Evolutionary conservation across 2,113 vertebrate genomes (phyloP), one percentile per base, ranked within the genome.

Genomic region (Isichthys henryi): DNA sequence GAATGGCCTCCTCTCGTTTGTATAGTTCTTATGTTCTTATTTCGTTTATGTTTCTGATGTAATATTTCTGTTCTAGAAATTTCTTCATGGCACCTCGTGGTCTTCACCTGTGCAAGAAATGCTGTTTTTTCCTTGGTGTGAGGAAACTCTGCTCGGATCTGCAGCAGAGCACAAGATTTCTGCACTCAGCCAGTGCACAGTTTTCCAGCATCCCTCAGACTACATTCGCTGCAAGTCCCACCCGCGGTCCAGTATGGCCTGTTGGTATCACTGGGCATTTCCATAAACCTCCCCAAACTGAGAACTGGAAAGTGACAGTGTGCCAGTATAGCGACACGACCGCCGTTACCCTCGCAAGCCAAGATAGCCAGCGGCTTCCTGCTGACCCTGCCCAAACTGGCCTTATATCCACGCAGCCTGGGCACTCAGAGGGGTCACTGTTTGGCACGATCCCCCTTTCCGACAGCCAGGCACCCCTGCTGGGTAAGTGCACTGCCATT

Each of bases 41-140:
- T 39, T 39, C 39, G 39, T 39, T 77, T 19, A 43, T 43, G 35
- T 43, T 43, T 50, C 31, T 58, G 83, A 35, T 49, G 8, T 23
- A 27, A 3, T 84, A n/a, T 82, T 85, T 89, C 19, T 27, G 27
- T 43, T 90, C 15, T 10, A 84, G 53, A 93, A 93, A 88, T 46
- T 83, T 91, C 6, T 0, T 10, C 58, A 96, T 95, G 95, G 91
- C 93, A 45, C 91, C 89, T 9, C 56, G 86, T 31, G 91, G 84
- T 86, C 91, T 91, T 83, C 91, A 91, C 86, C 66, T 94, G 45
- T 94, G 94, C 92, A 91, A 91, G 66, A 93, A 90, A 90, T 92
- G 92, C 90, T 89, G 89, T 88, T 13, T 88, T 87, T 80, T 92
- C 86, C 84, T 95, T 66, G 66, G 35, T 52, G 86, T 91, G 7